Percentiles rank a stretch among this genome's conserved stretches.
These are phyloP conservation scores for Lontra canadensis DNA, from an alignment of 2,113 vertebrate genomes.

Conservation along the genomic window DNA sequence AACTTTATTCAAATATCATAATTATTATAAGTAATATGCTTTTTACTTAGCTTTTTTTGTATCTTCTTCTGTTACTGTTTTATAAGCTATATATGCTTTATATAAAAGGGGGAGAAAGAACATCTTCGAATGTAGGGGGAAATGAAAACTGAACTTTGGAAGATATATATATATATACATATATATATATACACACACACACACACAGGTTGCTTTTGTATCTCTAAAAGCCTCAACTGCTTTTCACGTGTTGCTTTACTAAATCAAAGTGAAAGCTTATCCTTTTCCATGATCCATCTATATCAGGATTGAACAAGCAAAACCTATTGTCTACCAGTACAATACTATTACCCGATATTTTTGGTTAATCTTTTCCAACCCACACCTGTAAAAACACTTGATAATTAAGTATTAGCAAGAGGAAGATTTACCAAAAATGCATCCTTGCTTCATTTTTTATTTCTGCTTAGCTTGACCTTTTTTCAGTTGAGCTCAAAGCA, in stretches of 20 bases:
- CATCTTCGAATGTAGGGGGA: neutral
- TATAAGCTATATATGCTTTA: neutral
- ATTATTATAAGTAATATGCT: constrained; percentile 8
- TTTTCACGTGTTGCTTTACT: neutral
- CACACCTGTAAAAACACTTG: neutral
- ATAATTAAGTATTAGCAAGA: neutral
- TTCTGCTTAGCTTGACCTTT: neutral
- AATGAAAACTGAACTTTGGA: too few relatives aligned
- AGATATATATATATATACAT: accelerated
- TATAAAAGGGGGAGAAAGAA: neutral
- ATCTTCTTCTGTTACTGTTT: neutral
- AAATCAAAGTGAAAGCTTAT: neutral
- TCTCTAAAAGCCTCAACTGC: neutral
- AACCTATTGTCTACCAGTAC: neutral
- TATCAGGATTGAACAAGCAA: neutral
- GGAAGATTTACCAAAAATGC: neutral
- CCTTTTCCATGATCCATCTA: neutral
- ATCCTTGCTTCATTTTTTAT: neutral
- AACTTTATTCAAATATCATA: neutral
- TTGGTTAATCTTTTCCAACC: neutral
- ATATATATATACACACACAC: too few relatives aligned
- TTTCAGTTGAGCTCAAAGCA: neutral
- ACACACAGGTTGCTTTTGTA: neutral
- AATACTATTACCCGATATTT: neutral
- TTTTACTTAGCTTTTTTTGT: neutral